Conservation (phyloP, 2,797 vertebrate genomes). For the Mus minutoides region DNA sequence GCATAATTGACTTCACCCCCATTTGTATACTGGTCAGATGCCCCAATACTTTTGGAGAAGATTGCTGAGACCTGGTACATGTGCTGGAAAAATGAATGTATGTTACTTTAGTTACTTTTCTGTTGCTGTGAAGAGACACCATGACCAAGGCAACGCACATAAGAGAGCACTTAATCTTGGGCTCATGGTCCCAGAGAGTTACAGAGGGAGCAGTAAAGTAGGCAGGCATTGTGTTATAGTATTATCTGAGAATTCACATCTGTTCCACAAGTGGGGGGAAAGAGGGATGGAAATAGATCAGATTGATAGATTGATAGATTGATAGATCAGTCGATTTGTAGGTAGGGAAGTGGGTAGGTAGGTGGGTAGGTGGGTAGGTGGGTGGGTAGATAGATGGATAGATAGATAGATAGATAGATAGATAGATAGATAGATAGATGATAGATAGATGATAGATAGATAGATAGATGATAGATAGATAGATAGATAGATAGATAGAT, state of each 20-base stretch:
- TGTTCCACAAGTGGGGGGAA: neutral
- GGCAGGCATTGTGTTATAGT: too few species aligned
- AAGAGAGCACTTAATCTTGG: neutral
- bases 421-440: neutral
- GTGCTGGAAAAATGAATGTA: neutral
- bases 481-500: neutral
- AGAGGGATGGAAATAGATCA: too few species aligned
- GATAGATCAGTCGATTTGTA: too few species aligned
- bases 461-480: neutral
- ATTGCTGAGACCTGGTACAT: neutral
- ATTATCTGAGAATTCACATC: neutral
- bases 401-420: neutral
- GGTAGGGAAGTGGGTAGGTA: neutral
- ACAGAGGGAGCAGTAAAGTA: neutral
- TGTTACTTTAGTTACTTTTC: neutral
- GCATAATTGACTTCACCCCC: neutral
- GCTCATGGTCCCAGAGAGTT: neutral
- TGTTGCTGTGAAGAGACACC: neutral
- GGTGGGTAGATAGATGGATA: neutral
- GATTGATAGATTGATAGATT: neutral
- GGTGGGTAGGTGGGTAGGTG: accelerated
- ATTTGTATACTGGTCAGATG: neutral
- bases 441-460: neutral
- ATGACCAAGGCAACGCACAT: neutral
- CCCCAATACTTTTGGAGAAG: neutral